phyloP scores from a whole-genome alignment of 2,113 vertebrate genomes.

The Macquaria ambigua region DNA sequence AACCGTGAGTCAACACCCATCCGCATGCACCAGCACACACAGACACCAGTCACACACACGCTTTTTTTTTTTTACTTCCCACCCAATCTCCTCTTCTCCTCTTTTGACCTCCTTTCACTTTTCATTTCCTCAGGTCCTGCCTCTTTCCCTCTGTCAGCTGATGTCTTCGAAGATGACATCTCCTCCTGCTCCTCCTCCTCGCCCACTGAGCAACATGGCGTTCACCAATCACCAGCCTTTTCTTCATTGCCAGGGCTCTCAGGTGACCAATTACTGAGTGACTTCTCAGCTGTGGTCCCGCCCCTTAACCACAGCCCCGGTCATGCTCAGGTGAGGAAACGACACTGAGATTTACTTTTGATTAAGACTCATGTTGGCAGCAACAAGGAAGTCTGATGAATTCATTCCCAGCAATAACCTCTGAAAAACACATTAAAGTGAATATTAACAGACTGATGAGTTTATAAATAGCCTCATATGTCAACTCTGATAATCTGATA shows the following conservation, averaged over 20 bases:
- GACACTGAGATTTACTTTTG: background rate
- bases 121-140: slow-evolving; percentile 72
- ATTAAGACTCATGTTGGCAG: slow-evolving; percentile 3
- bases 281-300: slow-evolving; percentile 76
- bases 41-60: background rate
- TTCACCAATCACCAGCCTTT: slow-evolving; percentile 77
- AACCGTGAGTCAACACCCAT: slow-evolving; percentile 67
- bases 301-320: slow-evolving; percentile 70
- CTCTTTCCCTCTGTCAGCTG: slow-evolving; percentile 77
- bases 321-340: slow-evolving; percentile 80
- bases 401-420: background rate
- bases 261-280: slow-evolving; percentile 82
- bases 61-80: background rate
- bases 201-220: slow-evolving; percentile 77
- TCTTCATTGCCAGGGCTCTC: slow-evolving; percentile 76
- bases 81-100: slow-evolving; percentile 10
- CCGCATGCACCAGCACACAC: slow-evolving; percentile 37
- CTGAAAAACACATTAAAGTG: slow-evolving; percentile 8
- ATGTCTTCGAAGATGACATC: slow-evolving; percentile 89
- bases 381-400: slow-evolving; percentile 17
- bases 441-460: slow-evolving; percentile 31
- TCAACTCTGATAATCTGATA: slow-evolving; percentile 48
- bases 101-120: slow-evolving; percentile 50
- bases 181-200: slow-evolving; percentile 83
- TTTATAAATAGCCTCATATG: slow-evolving; percentile 39